These are phyloP conservation scores for Phthorimaea operculella DNA, from an alignment of 1,140 invertebrate genomes.

Conservation along the genomic window DNA sequence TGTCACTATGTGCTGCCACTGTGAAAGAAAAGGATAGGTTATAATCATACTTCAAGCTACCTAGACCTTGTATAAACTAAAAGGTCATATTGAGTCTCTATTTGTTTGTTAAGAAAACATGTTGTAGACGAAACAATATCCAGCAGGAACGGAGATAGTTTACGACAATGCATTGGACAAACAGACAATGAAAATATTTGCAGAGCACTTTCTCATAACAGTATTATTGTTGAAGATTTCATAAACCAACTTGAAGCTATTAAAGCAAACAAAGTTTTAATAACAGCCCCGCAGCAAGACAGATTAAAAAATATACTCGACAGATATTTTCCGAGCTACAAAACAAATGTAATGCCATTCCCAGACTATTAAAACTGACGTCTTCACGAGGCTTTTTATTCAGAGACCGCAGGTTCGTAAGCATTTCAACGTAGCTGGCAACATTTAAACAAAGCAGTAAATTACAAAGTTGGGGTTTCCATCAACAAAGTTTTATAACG, in stretches of 20 bases:
- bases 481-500: conserved; percentile 31
- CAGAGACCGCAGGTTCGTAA: background rate
- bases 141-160: too few species aligned
- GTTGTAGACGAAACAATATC: too few species aligned
- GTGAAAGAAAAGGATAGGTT: conserved; percentile 14
- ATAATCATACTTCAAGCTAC: background rate
- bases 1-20: conserved; percentile 72
- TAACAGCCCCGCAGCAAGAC: background rate
- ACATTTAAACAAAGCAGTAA: conserved; percentile 35
- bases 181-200: too few species aligned
- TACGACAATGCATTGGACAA: too few species aligned
- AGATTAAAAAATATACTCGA: background rate
- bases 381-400: background rate
- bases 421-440: conserved; percentile 3
- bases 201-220: too few species aligned
- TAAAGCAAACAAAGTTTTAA: conserved; percentile 1
- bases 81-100: too few species aligned
- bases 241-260: background rate
- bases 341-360: background rate
- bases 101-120: too few species aligned
- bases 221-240: background rate
- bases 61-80: too few species aligned
- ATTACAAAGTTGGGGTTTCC: conserved; percentile 33
- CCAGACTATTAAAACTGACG: conserved; percentile 1
- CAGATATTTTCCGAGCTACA: background rate